Conservation (phyloP, 1,140 invertebrate genomes). For the Drosophila punjabiensis region DNA sequence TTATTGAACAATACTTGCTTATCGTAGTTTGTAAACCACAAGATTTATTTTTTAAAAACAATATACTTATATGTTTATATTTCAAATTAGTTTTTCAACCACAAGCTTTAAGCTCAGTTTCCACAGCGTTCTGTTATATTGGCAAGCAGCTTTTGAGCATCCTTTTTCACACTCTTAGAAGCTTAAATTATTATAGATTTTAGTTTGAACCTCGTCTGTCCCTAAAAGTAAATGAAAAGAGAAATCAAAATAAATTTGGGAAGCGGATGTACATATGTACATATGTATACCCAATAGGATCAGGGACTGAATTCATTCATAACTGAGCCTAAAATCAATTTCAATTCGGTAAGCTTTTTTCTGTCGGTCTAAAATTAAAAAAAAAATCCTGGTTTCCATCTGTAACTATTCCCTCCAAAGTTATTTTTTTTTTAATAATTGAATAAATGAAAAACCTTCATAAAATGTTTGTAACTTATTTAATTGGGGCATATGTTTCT, state of each 20-base stretch:
- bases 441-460: background rate
- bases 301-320: too few species aligned
- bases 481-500: constrained; percentile 47
- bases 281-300: too few species aligned
- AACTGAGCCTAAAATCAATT: too few species aligned
- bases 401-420: too few species aligned
- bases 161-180: background rate
- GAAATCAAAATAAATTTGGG: too few species aligned
- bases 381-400: too few species aligned
- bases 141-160: background rate
- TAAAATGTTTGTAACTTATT: constrained; percentile 42
- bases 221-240: too few species aligned
- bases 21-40: background rate
- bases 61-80: background rate
- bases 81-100: background rate
- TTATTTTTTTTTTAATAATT: too few species aligned
- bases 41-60: background rate
- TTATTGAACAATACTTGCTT: background rate
- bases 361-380: too few species aligned
- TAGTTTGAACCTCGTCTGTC: background rate
- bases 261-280: too few species aligned
- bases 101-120: background rate
- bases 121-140: background rate
- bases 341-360: too few species aligned
- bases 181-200: background rate